Percentiles rank a stretch among this genome's conserved stretches.
These are phyloP conservation scores for Syrista parreyssii DNA, from an alignment of 2,888 invertebrate genomes.

Conservation along the genomic window DNA sequence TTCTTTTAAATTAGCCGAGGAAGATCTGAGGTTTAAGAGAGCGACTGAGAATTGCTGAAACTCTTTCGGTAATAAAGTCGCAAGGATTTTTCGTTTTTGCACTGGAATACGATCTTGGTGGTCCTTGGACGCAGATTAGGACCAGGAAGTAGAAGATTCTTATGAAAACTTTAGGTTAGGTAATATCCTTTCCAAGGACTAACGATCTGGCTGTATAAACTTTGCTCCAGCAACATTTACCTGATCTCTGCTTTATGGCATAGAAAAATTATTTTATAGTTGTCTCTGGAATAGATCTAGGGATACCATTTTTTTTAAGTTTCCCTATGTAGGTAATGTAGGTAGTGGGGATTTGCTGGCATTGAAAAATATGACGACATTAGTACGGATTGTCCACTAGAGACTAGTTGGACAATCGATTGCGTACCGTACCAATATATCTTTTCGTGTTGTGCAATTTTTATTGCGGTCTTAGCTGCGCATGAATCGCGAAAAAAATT, in stretches of 20 bases:
- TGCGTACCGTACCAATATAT: slow-evolving; percentile 36
- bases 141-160: background rate
- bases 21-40: background rate
- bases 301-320: background rate
- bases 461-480: slow-evolving; percentile 43
- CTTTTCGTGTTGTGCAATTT: slow-evolving; percentile 41
- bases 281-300: background rate
- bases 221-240: slow-evolving; percentile 15
- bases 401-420: slow-evolving; percentile 38
- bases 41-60: background rate
- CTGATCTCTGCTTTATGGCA: slow-evolving; percentile 32
- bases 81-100: background rate
- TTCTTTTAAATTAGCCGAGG: background rate
- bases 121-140: slow-evolving; percentile 33
- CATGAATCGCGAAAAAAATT: slow-evolving; percentile 31
- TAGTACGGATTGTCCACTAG: slow-evolving; percentile 48
- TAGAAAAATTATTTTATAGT: slow-evolving; percentile 52
- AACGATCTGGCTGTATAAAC: slow-evolving; percentile 48
- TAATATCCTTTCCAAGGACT: slow-evolving; percentile 21
- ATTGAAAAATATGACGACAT: slow-evolving; percentile 39
- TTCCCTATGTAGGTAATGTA: background rate
- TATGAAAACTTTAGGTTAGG: background rate
- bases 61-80: background rate
- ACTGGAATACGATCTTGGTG: background rate
- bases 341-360: background rate